Evolutionary conservation across 2,113 vertebrate species (phyloP).

Genomic region (Gopherus evgoodei): DNA sequence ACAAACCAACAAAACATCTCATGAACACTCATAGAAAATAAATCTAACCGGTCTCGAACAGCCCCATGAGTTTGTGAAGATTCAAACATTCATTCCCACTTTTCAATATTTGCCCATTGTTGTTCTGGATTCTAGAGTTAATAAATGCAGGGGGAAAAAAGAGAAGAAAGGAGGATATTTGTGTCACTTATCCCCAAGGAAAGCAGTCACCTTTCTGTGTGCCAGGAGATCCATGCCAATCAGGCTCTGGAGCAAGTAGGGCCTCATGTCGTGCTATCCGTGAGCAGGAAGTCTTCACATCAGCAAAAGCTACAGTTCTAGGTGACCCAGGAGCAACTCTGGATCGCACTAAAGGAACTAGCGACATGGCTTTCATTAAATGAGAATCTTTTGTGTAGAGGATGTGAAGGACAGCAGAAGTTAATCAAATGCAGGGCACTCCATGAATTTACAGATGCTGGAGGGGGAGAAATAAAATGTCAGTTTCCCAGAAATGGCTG

Average conservation of each 20-base stretch:
- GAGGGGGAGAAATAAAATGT: background rate
- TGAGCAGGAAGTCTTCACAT: background rate
- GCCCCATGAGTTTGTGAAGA: fast-evolving
- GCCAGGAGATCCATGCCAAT: background rate
- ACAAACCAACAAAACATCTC: background rate
- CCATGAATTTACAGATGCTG: fast-evolving
- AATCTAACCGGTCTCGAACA: background rate
- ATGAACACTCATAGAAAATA: fast-evolving
- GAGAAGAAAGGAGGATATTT: background rate
- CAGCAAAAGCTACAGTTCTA: background rate
- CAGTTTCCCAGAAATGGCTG: background rate
- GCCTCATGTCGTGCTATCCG: background rate
- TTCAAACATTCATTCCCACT: background rate
- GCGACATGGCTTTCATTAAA: background rate
- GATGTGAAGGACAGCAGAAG: background rate
- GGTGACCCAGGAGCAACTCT: background rate
- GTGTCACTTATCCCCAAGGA: background rate
- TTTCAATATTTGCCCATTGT: background rate
- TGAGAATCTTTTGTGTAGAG: background rate
- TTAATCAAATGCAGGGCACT: background rate
- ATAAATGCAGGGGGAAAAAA: background rate
- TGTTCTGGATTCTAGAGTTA: background rate
- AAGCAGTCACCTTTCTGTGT: fast-evolving
- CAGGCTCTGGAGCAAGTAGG: background rate
- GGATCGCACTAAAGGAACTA: background rate